phyloP scores from a whole-genome alignment of 2,888 invertebrate genomes.

The Rapana venosa region DNA sequence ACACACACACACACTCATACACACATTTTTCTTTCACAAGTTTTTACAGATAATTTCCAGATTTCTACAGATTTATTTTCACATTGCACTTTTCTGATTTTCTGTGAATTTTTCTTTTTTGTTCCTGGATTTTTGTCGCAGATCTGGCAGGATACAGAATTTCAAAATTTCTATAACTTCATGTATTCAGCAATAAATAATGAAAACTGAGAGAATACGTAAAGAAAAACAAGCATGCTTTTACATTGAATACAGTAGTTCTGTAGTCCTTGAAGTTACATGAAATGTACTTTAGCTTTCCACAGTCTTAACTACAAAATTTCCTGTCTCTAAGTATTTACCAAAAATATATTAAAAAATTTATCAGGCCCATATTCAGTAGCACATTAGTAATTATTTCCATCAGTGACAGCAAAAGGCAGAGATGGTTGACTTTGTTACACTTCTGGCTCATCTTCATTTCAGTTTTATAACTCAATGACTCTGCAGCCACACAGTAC shows the following conservation, averaged over 20 bases:
- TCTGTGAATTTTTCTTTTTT: background rate
- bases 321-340: background rate
- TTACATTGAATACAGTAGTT: background rate
- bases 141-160: background rate
- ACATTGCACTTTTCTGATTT: background rate
- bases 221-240: background rate
- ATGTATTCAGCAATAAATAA: background rate
- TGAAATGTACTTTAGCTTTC: background rate
- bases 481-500: background rate
- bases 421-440: background rate
- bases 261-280: background rate
- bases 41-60: background rate
- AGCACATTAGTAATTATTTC: background rate
- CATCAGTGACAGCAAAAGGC: background rate
- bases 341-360: background rate
- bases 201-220: background rate
- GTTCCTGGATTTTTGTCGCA: background rate
- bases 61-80: background rate
- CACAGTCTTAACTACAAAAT: no score
- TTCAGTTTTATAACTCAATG: background rate
- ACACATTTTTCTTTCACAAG: background rate
- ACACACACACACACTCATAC: no score
- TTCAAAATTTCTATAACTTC: background rate
- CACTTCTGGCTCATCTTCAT: no score
- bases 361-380: background rate